These are phyloP conservation scores for Phycodurus eques DNA, from an alignment of 2,113 vertebrate species.

Conservation along the genomic window DNA sequence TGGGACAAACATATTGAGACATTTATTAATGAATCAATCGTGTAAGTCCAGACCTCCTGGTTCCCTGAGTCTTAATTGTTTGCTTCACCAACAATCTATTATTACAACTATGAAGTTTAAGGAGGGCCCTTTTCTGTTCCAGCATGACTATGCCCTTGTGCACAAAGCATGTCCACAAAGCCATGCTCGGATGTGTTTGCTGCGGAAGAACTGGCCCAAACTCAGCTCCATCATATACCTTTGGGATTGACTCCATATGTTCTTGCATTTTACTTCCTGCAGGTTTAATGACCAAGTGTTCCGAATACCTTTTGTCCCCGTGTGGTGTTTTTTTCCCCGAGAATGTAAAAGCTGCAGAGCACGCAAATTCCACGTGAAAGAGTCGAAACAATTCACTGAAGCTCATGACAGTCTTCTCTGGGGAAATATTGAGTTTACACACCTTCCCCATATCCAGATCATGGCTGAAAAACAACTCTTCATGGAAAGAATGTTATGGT, in stretches of 20 bases:
- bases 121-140: too few species aligned
- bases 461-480: background rate
- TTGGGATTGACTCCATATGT: too few species aligned
- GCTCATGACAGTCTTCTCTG: background rate
- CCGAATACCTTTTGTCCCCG: too few species aligned
- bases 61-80: background rate
- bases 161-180: too few species aligned
- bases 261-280: too few species aligned
- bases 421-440: slow-evolving; percentile 23
- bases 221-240: too few species aligned
- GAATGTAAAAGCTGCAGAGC: background rate
- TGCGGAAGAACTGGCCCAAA: background rate
- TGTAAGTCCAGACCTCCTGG: background rate
- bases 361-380: background rate
- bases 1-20: background rate
- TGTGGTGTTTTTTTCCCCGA: background rate
- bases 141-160: background rate
- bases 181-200: background rate
- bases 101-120: too few species aligned
- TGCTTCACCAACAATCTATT: too few species aligned
- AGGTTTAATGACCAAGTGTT: too few species aligned
- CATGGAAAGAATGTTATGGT: slow-evolving; percentile 1
- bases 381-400: background rate
- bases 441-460: background rate
- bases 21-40: background rate